Base-by-base conservation (phyloP, 2,797 vertebrate species). In the Sternarchorhynchus goeldii region DNA sequence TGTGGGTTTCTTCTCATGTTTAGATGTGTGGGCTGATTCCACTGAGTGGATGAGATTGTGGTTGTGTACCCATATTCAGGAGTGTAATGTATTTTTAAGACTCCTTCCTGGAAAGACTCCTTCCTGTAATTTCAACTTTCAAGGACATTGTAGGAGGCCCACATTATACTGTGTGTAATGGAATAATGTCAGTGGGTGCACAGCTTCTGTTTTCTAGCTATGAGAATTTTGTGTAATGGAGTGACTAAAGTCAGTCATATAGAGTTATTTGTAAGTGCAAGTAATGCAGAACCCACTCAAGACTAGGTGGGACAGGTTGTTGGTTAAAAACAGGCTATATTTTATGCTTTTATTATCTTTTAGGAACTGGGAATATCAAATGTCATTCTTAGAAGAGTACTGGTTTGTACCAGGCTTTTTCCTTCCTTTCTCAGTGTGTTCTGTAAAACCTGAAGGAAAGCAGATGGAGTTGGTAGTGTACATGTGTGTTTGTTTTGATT, bases 21-120 rank as follows among this genome's bases (percentile, higher is more conserved):
- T 74, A 68, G 81, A 78, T 39, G 56, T 81, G 81, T 75, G 45
- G 68, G 64, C 63, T 56, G 34, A 31, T 76, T 75, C 75, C 75
- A 74, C 58, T 53, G 59, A 29, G 71, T 73, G 50, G 50, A 77
- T 59, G 71, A 39, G 64, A 34, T 56, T 77, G 78, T 45, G 57
- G 78, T 77, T 69, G 50, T 73, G 75, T 74, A 63, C 58, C 75
- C 73, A 56, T 80, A 83, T 83, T 78, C 77, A 77, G 69, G 20
- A 66, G 32, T 59, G 25, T 73, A 75, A 80, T 85, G 76, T 82
- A 80, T 82, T 79, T 82, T 78, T 79, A 76, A 45, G 55, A 55
- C 58, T 79, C 73, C 66, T 60, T 60, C 39, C 67, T 71, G 68
- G 75, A 76, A 73, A 57, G 36, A 70, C 65, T 53, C 41, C 60